A percentile compares a stretch with the other conserved stretches of the same genome.
phyloP scores from a whole-genome alignment of 2,888 invertebrate species.

The Rotaria macrura region DNA sequence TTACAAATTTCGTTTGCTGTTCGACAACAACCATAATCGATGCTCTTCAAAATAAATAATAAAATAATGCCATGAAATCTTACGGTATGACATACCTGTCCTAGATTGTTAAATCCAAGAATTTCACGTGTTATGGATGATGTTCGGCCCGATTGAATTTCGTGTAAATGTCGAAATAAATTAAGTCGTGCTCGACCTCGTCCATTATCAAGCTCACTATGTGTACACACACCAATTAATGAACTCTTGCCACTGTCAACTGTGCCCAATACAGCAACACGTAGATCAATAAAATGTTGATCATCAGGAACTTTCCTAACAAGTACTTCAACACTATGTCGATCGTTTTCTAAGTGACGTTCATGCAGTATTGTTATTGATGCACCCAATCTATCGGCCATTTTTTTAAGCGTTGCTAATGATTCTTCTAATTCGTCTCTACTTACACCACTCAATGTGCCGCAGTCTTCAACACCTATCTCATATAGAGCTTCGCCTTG shows the following conservation, averaged over 20 bases:
- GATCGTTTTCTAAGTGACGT: constrained; percentile 52
- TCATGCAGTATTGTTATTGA: constrained; percentile 65
- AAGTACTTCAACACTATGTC: constrained; percentile 63
- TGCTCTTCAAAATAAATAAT: constrained; percentile 55
- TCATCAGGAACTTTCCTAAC: constrained; percentile 64
- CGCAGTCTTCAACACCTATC: constrained; percentile 63
- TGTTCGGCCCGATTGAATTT: constrained; percentile 81
- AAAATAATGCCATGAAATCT: background rate
- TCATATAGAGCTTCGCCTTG: constrained; percentile 95
- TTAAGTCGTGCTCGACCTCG: constrained; percentile 83
- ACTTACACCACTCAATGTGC: constrained; percentile 71
- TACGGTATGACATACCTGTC: constrained; percentile 38
- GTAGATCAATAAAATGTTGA: constrained; percentile 43
- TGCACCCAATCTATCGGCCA: constrained; percentile 73
- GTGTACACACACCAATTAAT: constrained; percentile 58
- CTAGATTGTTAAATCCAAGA: constrained; percentile 70
- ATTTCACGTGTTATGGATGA: constrained; percentile 91
- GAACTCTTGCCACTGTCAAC: constrained; percentile 33
- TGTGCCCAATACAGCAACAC: constrained; percentile 29
- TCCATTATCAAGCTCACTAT: constrained; percentile 89
- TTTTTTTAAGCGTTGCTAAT: constrained; percentile 67
- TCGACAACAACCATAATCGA: constrained; percentile 73
- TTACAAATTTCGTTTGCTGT: constrained; percentile 87
- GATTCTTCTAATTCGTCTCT: constrained; percentile 75
- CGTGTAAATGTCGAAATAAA: constrained; percentile 82